Evolutionary conservation across 1,140 invertebrate species (phyloP).

Genomic region (Caenorhabditis brenneri): DNA sequence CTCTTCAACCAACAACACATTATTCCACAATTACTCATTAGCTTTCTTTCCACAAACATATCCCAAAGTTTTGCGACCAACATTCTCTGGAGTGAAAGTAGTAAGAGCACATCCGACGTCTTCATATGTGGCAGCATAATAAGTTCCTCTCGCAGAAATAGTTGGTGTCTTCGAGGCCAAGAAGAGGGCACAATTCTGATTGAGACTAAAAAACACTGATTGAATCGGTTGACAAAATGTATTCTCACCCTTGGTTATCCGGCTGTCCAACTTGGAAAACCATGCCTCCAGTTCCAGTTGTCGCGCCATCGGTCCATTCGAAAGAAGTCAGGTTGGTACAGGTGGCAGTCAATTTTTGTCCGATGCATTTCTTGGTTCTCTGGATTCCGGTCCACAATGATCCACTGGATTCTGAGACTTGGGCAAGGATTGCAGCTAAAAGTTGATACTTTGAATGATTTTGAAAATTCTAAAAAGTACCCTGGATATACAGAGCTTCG

Average conservation of each 20-base stretch:
- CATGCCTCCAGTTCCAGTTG: not conserved
- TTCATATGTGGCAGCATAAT: not conserved
- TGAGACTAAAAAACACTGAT: not conserved
- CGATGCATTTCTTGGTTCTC: not conserved
- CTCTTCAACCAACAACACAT: not conserved
- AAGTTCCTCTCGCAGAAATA: not conserved
- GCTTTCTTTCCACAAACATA: conserved; percentile 2
- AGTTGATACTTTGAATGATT: too few relatives aligned
- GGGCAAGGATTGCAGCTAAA: not conserved
- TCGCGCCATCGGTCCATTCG: not conserved
- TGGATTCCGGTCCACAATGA: not conserved
- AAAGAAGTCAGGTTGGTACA: not conserved
- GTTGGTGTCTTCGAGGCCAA: not conserved
- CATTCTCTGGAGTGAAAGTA: not conserved
- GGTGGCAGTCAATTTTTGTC: not conserved
- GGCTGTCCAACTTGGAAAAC: not conserved
- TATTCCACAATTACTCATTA: not conserved
- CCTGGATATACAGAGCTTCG: not conserved
- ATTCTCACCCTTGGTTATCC: not conserved
- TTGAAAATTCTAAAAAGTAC: too few relatives aligned
- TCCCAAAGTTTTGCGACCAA: not conserved
- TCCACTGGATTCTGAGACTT: not conserved
- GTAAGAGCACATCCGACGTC: not conserved
- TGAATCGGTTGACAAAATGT: too few relatives aligned
- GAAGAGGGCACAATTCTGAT: not conserved